A percentile compares a stretch with the other conserved stretches of the same genome.
phyloP scores from a whole-genome alignment of 1,140 invertebrate species.

The Gryon sp. region DNA sequence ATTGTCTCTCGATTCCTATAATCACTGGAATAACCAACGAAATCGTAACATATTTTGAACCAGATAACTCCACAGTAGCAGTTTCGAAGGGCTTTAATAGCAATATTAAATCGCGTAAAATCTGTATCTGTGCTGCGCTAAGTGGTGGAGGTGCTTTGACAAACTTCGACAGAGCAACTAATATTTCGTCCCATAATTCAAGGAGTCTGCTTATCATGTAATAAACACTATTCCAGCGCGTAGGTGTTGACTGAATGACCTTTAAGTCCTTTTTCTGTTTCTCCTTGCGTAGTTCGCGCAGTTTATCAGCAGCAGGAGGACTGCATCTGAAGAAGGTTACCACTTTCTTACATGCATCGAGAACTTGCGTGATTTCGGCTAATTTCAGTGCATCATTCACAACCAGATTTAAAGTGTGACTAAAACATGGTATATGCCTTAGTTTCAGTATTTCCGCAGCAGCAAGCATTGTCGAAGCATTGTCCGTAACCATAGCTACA shows the following conservation, averaged over 20 bases:
- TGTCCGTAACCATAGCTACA: constrained; percentile 15
- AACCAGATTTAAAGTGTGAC: constrained; percentile 10
- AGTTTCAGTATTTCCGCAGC: background rate
- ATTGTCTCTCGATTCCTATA: too few relatives aligned
- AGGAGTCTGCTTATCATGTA: constrained; percentile 10
- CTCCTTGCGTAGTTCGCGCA: constrained; percentile 1
- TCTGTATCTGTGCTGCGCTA: background rate
- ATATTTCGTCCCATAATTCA: constrained; percentile 17
- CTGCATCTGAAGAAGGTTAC: constrained; percentile 6
- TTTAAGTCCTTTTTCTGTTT: constrained; percentile 7
- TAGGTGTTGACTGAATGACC: constrained; percentile 3
- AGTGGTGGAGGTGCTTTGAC: constrained; percentile 16
- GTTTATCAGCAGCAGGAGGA: constrained; percentile 4
- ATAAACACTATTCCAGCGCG: constrained; percentile 10
- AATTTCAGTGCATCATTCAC: constrained; percentile 17
- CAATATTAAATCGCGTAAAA: constrained; percentile 5
- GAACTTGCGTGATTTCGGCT: too few relatives aligned
- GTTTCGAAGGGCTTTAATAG: constrained; percentile 15
- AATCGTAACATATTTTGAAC: constrained; percentile 14
- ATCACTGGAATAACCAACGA: constrained; percentile 15
- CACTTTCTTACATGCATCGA: constrained; percentile 1
- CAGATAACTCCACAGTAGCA: constrained; percentile 13
- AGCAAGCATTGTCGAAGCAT: constrained; percentile 6
- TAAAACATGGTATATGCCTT: constrained; percentile 13
- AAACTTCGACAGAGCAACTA: constrained; percentile 6